A percentile compares a stretch with the other conserved stretches of the same genome.
phyloP scores from a whole-genome alignment of 2,888 invertebrate species.

The Stenotaenia linearis region DNA sequence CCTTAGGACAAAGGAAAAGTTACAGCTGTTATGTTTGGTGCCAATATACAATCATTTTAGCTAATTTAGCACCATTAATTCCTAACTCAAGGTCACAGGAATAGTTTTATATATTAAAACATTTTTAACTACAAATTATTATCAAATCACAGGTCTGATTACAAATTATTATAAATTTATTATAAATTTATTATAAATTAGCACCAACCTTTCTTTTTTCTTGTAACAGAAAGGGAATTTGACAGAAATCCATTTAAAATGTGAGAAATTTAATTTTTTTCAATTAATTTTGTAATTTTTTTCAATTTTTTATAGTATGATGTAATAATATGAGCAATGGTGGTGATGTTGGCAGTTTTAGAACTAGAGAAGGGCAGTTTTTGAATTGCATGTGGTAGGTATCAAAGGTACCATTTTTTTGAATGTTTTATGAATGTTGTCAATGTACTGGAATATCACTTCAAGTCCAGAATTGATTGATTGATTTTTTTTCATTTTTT shows the following conservation, averaged over 20 bases:
- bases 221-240: background rate
- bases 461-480: background rate
- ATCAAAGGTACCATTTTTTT: background rate
- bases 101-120: background rate
- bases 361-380: background rate
- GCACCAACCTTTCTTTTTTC: background rate
- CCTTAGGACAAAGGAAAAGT: background rate
- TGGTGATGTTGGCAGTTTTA: background rate
- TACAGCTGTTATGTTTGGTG: background rate
- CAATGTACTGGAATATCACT: background rate
- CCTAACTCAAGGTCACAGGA: background rate
- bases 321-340: too few relatives aligned
- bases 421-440: background rate
- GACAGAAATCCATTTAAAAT: background rate
- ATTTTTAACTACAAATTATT: background rate
- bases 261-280: background rate
- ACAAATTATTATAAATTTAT: background rate
- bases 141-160: background rate
- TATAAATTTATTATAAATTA: background rate
- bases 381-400: background rate
- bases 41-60: background rate
- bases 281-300: too few relatives aligned
- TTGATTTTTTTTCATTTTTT: background rate
- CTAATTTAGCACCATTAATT: background rate
- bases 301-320: background rate